These are phyloP conservation scores for Akabosia matsudoensis DNA, from an alignment of 1,140 invertebrate genomes.

Conservation along the genomic window DNA sequence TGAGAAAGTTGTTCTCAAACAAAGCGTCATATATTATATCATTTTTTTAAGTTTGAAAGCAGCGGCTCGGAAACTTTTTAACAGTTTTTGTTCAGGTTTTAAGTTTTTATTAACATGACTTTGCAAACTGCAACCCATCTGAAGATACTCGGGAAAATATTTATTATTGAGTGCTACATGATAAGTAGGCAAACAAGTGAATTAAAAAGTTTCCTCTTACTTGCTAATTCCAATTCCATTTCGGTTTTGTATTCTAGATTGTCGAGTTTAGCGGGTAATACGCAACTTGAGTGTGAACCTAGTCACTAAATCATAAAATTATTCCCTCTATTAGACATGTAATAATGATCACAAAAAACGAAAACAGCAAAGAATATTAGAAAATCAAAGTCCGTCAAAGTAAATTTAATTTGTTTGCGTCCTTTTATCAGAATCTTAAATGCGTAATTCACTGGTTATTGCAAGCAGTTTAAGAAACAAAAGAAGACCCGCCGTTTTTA, in stretches of 20 bases:
- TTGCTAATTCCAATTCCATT: no score
- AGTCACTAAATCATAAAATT: slow-evolving; percentile 5
- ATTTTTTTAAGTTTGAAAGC: no score
- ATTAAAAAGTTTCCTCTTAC: neutral
- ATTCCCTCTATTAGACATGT: slow-evolving; percentile 1
- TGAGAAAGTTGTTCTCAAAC: neutral
- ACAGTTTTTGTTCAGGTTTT: neutral
- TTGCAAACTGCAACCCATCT: neutral
- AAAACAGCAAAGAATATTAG: slow-evolving; percentile 2
- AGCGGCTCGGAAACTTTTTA: neutral
- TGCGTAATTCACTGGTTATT: neutral
- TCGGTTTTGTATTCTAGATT: no score
- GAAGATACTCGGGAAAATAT: no score
- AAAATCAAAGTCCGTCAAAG: slow-evolving; percentile 13
- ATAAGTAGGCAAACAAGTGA: neutral
- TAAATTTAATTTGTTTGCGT: neutral
- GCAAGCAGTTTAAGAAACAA: neutral
- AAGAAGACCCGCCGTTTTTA: no score
- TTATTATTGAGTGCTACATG: neutral
- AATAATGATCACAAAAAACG: neutral
- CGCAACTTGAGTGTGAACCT: neutral
- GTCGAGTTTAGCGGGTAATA: no score
- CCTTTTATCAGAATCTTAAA: neutral
- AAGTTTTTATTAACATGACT: neutral
- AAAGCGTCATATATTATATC: no score